Evolutionary conservation across 2,797 vertebrate species (phyloP).

Genomic region (Rhynchonycteris naso): DNA sequence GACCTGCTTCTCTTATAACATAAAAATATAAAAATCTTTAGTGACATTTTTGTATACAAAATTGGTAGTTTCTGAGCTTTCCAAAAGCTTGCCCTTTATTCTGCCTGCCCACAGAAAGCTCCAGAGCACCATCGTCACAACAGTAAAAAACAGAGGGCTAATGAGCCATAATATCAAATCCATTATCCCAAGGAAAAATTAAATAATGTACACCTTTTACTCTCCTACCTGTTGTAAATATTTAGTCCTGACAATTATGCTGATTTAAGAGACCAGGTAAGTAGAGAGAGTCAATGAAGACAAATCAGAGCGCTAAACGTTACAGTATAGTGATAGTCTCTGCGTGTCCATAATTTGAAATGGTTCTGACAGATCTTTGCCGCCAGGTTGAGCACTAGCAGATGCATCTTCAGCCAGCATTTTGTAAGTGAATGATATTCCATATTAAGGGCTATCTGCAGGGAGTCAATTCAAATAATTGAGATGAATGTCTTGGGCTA

Average conservation of each 20-base stretch:
- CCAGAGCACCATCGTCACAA: not conserved
- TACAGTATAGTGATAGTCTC: not conserved
- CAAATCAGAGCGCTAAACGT: not conserved
- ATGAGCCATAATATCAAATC: not conserved
- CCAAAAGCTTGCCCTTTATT: not conserved
- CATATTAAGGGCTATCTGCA: slow-evolving; percentile 61
- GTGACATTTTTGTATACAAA: not conserved
- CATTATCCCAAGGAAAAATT: not conserved
- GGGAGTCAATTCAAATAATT: slow-evolving; percentile 78
- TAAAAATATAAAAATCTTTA: slow-evolving; percentile 23
- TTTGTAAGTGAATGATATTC: slow-evolving; percentile 74
- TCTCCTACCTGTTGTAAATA: slow-evolving; percentile 20
- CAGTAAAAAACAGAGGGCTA: not conserved
- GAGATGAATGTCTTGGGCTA: slow-evolving; percentile 61
- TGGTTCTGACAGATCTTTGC: slow-evolving; percentile 56
- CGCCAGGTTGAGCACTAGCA: slow-evolving; percentile 64
- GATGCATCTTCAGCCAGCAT: slow-evolving; percentile 71
- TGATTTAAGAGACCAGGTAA: not conserved
- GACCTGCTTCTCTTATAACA: not conserved
- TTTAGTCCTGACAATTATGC: slow-evolving; percentile 35
- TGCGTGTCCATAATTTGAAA: slow-evolving; percentile 44
- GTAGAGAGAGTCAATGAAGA: slow-evolving; percentile 42
- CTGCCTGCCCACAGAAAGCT: not conserved
- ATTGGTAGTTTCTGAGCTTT: not conserved
- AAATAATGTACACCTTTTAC: not conserved